These are phyloP conservation scores for Diachasmimorpha longicaudata DNA, from an alignment of 1,140 invertebrate genomes.

Conservation along the genomic window DNA sequence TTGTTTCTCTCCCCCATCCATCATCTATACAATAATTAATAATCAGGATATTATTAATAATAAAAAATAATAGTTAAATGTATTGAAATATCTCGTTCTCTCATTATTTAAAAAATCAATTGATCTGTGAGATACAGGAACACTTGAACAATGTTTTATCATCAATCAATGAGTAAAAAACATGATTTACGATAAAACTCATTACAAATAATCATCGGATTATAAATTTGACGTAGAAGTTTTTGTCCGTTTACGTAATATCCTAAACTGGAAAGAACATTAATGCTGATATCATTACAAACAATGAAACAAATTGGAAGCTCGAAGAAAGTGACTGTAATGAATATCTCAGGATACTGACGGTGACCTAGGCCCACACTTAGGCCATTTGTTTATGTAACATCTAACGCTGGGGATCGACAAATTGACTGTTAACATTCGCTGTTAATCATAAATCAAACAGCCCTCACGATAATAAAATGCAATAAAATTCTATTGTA, in stretches of 20 bases:
- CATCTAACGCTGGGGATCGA: neutral
- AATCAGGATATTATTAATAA: slow-evolving; percentile 3
- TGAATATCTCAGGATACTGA: neutral
- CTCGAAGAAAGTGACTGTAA: neutral
- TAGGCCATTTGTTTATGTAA: neutral
- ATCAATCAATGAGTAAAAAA: neutral
- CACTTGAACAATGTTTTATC: neutral
- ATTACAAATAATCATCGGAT: neutral
- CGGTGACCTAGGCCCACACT: neutral
- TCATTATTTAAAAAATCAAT: neutral
- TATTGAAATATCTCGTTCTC: neutral
- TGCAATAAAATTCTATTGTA: neutral
- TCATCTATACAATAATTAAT: slow-evolving; percentile 1
- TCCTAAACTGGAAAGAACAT: neutral
- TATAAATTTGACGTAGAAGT: neutral
- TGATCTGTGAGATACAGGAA: neutral
- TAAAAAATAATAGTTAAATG: neutral
- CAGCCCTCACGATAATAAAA: neutral
- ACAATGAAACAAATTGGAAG: slow-evolving; percentile 2
- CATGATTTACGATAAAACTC: neutral
- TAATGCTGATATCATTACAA: neutral
- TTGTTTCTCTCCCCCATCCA: neutral
- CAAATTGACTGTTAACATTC: neutral
- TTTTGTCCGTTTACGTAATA: neutral
- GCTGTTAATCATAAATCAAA: neutral